A percentile compares a stretch with the other conserved stretches of the same genome.
Conservation (phyloP, 2,113 vertebrate species). For the Dolichallabes microphthalmus region DNA sequence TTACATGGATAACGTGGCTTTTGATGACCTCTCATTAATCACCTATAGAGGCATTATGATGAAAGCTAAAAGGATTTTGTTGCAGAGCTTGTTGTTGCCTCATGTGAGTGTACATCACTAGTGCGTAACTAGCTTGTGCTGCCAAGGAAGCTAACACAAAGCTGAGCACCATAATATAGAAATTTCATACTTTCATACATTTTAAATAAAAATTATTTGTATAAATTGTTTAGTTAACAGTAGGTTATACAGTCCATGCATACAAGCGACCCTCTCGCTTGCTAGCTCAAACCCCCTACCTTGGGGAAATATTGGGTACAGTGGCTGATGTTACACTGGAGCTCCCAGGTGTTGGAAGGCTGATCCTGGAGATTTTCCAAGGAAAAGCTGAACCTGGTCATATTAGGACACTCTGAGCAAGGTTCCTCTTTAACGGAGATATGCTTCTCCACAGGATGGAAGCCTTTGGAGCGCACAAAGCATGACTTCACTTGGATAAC, state of each 20-base stretch:
- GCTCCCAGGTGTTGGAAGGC: constrained; percentile 65
- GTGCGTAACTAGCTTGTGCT: too few species aligned
- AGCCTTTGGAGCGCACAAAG: constrained; percentile 52
- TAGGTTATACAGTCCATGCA: background rate
- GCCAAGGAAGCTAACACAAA: background rate
- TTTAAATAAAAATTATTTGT: too few species aligned
- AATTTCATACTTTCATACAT: background rate
- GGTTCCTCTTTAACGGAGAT: constrained; percentile 60
- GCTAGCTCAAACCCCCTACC: background rate
- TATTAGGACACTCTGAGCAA: constrained; percentile 63
- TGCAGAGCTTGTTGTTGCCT: too few species aligned
- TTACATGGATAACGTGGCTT: too few species aligned
- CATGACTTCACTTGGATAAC: constrained; percentile 63
- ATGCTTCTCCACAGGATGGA: constrained; percentile 36
- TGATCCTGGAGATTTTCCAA: constrained; percentile 64
- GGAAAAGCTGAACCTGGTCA: constrained; percentile 69
- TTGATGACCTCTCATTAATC: background rate
- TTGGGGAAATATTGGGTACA: constrained; percentile 2
- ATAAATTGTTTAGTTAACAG: background rate
- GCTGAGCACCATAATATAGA: background rate
- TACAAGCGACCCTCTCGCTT: background rate
- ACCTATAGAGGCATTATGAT: background rate
- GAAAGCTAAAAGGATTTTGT: background rate
- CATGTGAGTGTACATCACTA: too few species aligned
- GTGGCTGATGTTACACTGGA: constrained; percentile 64